A percentile compares a stretch with the other conserved stretches of the same genome.
Conservation (phyloP, 2,888 invertebrate genomes). For the Cacoxenus indagator region DNA sequence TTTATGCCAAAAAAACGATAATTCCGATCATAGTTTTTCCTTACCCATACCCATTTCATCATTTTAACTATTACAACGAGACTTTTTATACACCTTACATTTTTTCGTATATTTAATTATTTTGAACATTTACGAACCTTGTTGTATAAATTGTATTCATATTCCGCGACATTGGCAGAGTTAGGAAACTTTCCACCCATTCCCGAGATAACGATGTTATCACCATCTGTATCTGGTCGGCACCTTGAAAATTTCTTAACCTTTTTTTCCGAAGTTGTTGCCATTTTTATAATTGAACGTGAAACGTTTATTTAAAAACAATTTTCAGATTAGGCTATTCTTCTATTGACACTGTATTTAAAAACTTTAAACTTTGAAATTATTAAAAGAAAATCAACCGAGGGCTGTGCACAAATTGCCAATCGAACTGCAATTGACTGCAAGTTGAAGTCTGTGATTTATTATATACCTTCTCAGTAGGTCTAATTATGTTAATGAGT, state of each 20-base stretch:
- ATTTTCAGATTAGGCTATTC: constrained; percentile 22
- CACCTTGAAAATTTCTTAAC: constrained; percentile 60
- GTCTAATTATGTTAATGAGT: too few species aligned
- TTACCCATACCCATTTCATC: too few species aligned
- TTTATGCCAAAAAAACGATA: too few species aligned
- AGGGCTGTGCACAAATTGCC: constrained; percentile 57
- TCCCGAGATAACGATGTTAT: constrained; percentile 75
- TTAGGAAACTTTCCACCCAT: constrained; percentile 77
- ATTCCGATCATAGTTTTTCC: too few species aligned
- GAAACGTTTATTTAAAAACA: not conserved
- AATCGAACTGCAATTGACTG: constrained; percentile 61
- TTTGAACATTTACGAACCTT: constrained; percentile 69
- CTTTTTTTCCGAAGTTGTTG: constrained; percentile 40
- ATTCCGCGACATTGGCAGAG: constrained; percentile 76
- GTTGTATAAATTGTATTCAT: constrained; percentile 75
- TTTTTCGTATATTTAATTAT: too few species aligned
- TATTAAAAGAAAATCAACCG: constrained; percentile 31
- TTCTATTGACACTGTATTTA: constrained; percentile 31
- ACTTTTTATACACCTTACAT: too few species aligned
- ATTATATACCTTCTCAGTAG: too few species aligned
- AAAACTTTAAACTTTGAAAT: constrained; percentile 5
- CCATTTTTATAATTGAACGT: constrained; percentile 32
- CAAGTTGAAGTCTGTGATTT: too few species aligned
- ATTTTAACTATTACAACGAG: too few species aligned
- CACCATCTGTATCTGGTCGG: constrained; percentile 69